A percentile compares a stretch with the other conserved stretches of the same genome.
These are phyloP conservation scores for Apodemia mormo DNA, from an alignment of 2,888 invertebrate genomes.

Conservation along the genomic window DNA sequence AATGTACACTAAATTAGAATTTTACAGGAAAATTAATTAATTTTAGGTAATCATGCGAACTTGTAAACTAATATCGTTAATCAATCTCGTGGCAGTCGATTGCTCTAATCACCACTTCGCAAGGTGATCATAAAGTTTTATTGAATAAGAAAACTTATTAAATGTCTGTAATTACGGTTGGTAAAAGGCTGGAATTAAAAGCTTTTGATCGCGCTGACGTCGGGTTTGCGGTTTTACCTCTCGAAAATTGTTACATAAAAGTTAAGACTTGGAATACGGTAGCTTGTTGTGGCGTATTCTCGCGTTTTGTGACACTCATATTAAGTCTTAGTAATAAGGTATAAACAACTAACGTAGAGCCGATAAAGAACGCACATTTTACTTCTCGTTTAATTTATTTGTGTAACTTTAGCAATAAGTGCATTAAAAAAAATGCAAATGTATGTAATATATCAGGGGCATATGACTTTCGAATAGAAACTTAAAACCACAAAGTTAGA, in stretches of 20 bases:
- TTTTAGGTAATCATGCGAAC: not conserved
- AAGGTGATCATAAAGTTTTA: constrained; percentile 35
- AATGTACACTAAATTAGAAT: not conserved
- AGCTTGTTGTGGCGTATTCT: not conserved
- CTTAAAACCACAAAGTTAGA: too few species aligned
- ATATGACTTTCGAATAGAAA: too few species aligned
- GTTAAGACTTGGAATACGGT: not conserved
- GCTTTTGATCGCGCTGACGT: constrained; percentile 47
- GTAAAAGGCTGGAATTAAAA: constrained; percentile 45
- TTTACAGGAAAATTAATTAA: not conserved
- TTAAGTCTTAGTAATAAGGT: not conserved
- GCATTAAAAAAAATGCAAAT: too few species aligned
- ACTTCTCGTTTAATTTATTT: too few species aligned
- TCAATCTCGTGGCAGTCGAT: constrained; percentile 23
- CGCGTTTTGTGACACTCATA: not conserved
- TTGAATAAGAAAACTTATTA: constrained; percentile 30
- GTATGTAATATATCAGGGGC: too few species aligned
- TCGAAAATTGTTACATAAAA: constrained; percentile 22
- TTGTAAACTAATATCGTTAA: constrained; percentile 8
- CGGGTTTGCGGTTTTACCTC: constrained; percentile 40
- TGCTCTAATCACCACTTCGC: constrained; percentile 36
- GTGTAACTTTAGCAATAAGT: too few species aligned
- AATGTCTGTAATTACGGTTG: constrained; percentile 33
- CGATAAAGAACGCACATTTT: too few species aligned
- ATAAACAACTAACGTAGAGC: not conserved